phyloP scores from a whole-genome alignment of 2,113 vertebrate genomes.

The Collichthys lucidus region DNA sequence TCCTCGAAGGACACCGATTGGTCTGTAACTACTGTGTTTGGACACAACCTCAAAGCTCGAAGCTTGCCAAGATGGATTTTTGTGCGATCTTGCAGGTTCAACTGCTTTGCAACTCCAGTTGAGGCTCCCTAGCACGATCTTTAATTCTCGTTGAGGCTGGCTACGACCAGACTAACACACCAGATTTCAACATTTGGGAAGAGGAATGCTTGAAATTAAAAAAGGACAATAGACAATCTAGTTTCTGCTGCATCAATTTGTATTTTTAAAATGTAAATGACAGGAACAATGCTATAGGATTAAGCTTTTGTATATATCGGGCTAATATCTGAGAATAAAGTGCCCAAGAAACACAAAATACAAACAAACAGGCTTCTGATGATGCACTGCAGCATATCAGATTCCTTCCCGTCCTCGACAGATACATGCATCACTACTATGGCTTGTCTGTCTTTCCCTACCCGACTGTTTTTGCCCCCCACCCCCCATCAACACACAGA shows the following conservation, averaged over 20 bases:
- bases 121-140: neutral
- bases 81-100: no score
- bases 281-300: no score
- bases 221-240: neutral
- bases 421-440: conserved; percentile 13
- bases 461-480: conserved; percentile 16
- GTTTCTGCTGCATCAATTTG: neutral
- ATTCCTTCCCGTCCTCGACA: conserved; percentile 28
- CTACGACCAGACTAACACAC: neutral
- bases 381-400: conserved; percentile 37
- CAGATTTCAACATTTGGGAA: neutral
- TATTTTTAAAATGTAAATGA: neutral
- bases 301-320: neutral
- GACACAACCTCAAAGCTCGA: no score
- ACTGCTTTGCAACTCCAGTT: no score
- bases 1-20: no score
- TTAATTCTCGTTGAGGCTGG: neutral
- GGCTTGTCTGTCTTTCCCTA: conserved; percentile 20
- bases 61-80: no score
- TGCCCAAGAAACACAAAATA: neutral
- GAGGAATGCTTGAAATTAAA: neutral
- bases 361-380: conserved; percentile 17
- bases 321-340: neutral
- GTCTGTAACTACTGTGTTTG: no score
- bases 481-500: conserved; percentile 23